Conservation (phyloP, 2,797 vertebrate species). For the Avahi laniger region DNA sequence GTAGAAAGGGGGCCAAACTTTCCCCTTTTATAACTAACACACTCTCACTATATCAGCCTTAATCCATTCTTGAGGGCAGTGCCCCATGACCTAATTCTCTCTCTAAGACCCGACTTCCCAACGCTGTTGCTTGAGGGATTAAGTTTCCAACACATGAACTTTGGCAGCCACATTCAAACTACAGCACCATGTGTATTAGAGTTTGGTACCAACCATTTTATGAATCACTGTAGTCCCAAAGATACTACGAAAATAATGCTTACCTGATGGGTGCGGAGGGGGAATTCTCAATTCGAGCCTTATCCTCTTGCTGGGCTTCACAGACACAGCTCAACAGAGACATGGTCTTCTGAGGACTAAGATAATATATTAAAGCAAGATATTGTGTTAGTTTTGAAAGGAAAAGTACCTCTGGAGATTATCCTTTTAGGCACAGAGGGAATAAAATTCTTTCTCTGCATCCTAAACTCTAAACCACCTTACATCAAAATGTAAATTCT, state of each 20-base stretch:
- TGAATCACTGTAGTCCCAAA: background rate
- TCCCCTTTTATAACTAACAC: background rate
- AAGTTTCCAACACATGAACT: background rate
- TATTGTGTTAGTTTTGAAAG: conserved; percentile 15
- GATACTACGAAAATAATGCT: conserved; percentile 52
- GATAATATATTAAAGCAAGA: conserved; percentile 72
- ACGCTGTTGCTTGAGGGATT: background rate
- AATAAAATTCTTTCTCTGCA: conserved; percentile 41
- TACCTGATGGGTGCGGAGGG: conserved; percentile 86
- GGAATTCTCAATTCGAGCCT: conserved; percentile 80
- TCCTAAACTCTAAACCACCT: background rate
- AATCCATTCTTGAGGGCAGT: background rate
- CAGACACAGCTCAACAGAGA: conserved; percentile 92
- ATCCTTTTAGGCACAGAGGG: background rate
- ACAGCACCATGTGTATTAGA: background rate
- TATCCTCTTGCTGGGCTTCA: conserved; percentile 89
- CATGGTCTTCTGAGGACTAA: conserved; percentile 84
- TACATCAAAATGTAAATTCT: conserved; percentile 32
- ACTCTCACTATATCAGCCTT: background rate
- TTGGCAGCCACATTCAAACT: background rate
- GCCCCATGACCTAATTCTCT: background rate
- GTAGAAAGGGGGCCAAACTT: background rate
- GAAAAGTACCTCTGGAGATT: conserved; percentile 2
- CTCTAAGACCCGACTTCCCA: background rate
- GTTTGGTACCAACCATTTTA: background rate